Evolutionary conservation across 2,113 vertebrate species (phyloP).

Genomic region (Taxidea taxus): DNA sequence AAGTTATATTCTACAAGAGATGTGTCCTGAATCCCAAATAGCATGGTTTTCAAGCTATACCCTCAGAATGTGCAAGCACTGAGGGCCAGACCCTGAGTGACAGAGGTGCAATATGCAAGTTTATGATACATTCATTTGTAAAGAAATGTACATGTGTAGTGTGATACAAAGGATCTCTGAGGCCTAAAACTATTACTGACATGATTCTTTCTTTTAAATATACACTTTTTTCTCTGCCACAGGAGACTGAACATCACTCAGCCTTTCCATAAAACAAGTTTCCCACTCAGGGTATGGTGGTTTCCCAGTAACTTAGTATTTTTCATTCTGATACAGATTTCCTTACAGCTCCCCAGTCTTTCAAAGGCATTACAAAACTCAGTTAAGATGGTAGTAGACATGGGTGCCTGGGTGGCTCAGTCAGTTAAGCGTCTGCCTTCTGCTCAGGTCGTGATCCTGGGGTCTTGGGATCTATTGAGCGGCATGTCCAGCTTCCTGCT

Average conservation of each 20-base stretch:
- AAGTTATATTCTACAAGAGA: background rate
- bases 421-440: background rate
- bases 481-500: background rate
- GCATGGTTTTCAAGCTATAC: background rate
- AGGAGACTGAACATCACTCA: background rate
- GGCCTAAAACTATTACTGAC: background rate
- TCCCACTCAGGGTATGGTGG: background rate
- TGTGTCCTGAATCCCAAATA: background rate
- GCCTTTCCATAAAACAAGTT: background rate
- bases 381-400: background rate
- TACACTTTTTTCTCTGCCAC: background rate
- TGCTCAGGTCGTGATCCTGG: background rate
- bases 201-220: background rate
- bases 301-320: background rate
- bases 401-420: background rate
- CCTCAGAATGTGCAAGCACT: background rate
- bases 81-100: background rate
- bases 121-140: background rate
- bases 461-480: background rate
- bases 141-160: background rate
- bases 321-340: background rate
- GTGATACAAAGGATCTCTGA: background rate
- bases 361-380: background rate
- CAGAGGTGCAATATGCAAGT: background rate
- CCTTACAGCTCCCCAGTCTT: background rate